These are phyloP conservation scores for Zingel zingel DNA, from an alignment of 2,113 vertebrate species.

Conservation along the genomic window DNA sequence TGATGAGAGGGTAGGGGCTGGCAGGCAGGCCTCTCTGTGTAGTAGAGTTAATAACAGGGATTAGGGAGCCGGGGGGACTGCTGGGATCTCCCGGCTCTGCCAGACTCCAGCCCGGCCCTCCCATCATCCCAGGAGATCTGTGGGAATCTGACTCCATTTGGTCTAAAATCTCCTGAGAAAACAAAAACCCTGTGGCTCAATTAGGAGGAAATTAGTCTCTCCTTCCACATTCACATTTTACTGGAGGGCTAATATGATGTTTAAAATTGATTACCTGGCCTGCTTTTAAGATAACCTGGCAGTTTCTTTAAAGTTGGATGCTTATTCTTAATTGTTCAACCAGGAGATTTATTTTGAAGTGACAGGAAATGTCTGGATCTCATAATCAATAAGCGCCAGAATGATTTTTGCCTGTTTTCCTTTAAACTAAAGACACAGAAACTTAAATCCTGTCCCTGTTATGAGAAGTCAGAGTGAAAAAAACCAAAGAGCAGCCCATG, in stretches of 20 bases:
- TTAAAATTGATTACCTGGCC: background rate
- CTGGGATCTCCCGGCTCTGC: conserved; percentile 70
- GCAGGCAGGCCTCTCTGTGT: conserved; percentile 42
- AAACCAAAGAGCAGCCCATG: conserved; percentile 52
- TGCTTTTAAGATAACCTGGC: conserved; percentile 1
- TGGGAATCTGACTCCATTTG: conserved; percentile 80
- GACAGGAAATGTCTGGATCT: conserved; percentile 40
- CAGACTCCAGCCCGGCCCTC: conserved; percentile 54
- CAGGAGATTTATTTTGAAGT: conserved; percentile 11
- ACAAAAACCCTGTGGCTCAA: conserved; percentile 75
- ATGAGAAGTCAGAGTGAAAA: conserved; percentile 48
- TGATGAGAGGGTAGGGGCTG: conserved; percentile 74
- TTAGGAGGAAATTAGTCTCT: conserved; percentile 71
- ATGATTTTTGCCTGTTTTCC: conserved; percentile 53
- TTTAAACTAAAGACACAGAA: conserved; percentile 45
- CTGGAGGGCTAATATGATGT: conserved; percentile 10
- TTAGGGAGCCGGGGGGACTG: conserved; percentile 68
- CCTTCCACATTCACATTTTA: conserved; percentile 34
- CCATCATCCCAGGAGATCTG: conserved; percentile 75
- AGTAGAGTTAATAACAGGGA: conserved; percentile 81
- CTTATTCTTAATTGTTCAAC: conserved; percentile 8
- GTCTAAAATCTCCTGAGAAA: conserved; percentile 76
- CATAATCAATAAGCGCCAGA: background rate
- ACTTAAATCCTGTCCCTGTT: conserved; percentile 52
- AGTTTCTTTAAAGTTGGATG: conserved; percentile 8